Percentiles rank a stretch among this genome's conserved stretches.
Conservation (phyloP, 2,113 vertebrate species). For the Caranx melampygus region DNA sequence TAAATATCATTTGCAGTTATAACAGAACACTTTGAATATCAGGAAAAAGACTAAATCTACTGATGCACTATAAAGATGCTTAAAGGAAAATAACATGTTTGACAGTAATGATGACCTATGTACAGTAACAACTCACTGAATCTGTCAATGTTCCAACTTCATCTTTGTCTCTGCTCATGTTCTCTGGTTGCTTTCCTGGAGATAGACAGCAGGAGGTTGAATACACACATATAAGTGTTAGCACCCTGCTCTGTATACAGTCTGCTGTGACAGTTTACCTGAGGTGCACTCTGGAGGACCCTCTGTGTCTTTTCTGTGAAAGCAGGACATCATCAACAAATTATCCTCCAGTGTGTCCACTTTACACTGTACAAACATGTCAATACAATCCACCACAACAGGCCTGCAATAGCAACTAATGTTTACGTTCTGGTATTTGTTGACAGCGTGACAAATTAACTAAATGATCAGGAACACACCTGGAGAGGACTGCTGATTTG, state of each 20-base stretch:
- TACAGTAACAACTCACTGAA: conserved; percentile 54
- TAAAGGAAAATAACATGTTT: too few species aligned
- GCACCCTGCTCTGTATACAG: background rate
- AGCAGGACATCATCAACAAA: conserved; percentile 3
- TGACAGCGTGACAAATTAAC: too few species aligned
- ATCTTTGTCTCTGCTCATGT: background rate
- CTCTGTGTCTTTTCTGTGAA: conserved; percentile 8
- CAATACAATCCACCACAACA: background rate
- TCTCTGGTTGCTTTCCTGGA: background rate
- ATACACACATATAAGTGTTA: background rate
- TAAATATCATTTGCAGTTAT: background rate
- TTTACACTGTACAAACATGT: too few species aligned
- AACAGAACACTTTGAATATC: background rate
- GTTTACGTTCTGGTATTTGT: too few species aligned
- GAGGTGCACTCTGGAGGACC: background rate
- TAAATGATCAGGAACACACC: too few species aligned
- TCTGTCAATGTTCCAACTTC: conserved; percentile 9
- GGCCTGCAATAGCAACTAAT: background rate
- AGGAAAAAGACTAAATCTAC: background rate
- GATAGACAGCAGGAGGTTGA: background rate
- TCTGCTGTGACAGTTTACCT: conserved; percentile 34
- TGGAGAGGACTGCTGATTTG: too few species aligned
- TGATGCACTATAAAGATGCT: too few species aligned
- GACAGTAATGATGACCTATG: background rate
- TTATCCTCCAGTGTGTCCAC: too few species aligned